These are phyloP conservation scores for Drosophila equinoxialis DNA, from an alignment of 1,140 invertebrate genomes.

Conservation along the genomic window DNA sequence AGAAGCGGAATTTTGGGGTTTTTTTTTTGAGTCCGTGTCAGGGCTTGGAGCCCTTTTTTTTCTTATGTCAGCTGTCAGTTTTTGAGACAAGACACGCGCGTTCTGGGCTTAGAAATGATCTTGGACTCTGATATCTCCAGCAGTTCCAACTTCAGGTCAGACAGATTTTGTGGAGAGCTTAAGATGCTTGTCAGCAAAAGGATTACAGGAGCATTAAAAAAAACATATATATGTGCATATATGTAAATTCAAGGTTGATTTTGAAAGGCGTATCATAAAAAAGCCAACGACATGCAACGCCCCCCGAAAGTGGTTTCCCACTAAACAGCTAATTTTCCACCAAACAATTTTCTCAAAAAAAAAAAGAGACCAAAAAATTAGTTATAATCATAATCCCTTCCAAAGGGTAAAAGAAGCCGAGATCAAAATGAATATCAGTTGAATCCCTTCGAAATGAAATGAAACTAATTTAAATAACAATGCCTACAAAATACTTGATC, in stretches of 20 bases:
- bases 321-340: conserved; percentile 23
- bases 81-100: conserved; percentile 59
- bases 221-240: neutral
- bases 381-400: conserved; percentile 72
- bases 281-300: conserved; percentile 53
- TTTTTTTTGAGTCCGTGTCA: neutral
- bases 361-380: conserved; percentile 55
- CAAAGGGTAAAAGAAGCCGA: conserved; percentile 45
- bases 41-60: conserved; percentile 13
- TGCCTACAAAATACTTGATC: conserved; percentile 76
- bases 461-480: conserved; percentile 82
- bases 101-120: conserved; percentile 14
- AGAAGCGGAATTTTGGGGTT: neutral
- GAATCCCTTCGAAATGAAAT: conserved; percentile 60
- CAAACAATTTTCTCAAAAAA: conserved; percentile 64
- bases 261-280: conserved; percentile 38
- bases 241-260: neutral
- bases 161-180: conserved; percentile 39
- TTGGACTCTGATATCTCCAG: conserved; percentile 39
- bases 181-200: conserved; percentile 76
- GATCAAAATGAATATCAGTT: conserved; percentile 7
- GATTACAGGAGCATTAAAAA: conserved; percentile 77
- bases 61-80: conserved; percentile 64
- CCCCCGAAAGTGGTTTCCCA: conserved; percentile 41
- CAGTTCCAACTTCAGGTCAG: conserved; percentile 27